phyloP scores from a whole-genome alignment of 2,888 invertebrate genomes.

The Drosophila conformis region DNA sequence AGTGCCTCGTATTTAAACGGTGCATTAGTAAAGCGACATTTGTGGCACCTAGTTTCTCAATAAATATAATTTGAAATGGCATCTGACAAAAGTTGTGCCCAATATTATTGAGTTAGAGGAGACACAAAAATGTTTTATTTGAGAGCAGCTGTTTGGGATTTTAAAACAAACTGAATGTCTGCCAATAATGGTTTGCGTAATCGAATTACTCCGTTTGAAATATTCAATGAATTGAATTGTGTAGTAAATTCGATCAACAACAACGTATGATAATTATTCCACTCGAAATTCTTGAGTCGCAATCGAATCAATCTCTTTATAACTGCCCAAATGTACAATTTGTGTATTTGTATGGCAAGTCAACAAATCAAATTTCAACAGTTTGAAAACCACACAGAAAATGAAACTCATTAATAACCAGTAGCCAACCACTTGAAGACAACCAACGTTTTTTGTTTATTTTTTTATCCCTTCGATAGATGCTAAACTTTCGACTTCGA shows the following conservation, averaged over 20 bases:
- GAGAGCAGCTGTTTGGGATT: background rate
- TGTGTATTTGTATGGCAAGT: background rate
- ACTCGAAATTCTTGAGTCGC: background rate
- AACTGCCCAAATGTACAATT: background rate
- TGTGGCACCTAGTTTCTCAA: background rate
- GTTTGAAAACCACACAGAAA: slow-evolving; percentile 10
- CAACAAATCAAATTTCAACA: slow-evolving; percentile 3
- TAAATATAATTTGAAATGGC: slow-evolving; percentile 7
- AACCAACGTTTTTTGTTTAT: slow-evolving; percentile 4
- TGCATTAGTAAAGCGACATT: slow-evolving; percentile 22
- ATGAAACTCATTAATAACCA: slow-evolving; percentile 18
- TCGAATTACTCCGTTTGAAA: background rate
- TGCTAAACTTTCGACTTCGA: slow-evolving; percentile 37
- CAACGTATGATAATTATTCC: background rate
- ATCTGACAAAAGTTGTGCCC: slow-evolving; percentile 40
- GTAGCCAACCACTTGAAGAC: slow-evolving; percentile 30
- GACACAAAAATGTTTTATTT: background rate
- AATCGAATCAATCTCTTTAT: background rate
- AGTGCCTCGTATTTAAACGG: background rate
- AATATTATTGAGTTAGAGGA: background rate
- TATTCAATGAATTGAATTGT: background rate
- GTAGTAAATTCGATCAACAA: background rate
- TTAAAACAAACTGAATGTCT: background rate
- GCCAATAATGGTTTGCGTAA: background rate
- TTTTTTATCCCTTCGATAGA: slow-evolving; percentile 3